Percentiles rank a stretch among this genome's conserved stretches.
phyloP scores from a whole-genome alignment of 2,888 invertebrate genomes.

The Lymantria monacha region DNA sequence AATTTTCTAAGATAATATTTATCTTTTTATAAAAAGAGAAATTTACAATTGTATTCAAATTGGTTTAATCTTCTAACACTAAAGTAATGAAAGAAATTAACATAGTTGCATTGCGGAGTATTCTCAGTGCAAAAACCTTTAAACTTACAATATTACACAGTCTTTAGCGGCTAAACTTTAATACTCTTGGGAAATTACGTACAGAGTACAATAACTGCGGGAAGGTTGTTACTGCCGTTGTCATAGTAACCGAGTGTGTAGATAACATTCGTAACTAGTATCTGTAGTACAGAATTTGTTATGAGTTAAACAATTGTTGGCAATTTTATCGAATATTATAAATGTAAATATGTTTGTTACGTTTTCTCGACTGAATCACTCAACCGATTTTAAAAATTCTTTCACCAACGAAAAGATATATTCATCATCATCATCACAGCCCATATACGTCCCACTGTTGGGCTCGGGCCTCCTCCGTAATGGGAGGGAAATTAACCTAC shows the following conservation, averaged over 20 bases:
- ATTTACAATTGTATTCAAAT: too few species aligned
- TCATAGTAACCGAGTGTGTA: conserved; percentile 14
- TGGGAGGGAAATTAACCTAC: too few species aligned
- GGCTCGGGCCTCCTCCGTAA: too few species aligned
- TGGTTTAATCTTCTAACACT: not conserved
- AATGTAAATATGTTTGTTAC: too few species aligned
- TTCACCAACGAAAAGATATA: too few species aligned
- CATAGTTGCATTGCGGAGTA: not conserved
- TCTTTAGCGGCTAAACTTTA: conserved; percentile 4
- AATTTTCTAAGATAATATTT: too few species aligned
- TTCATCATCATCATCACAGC: too few species aligned
- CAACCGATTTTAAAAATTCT: too few species aligned
- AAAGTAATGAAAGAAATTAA: not conserved
- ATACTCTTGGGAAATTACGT: conserved; percentile 27
- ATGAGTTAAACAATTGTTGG: not conserved
- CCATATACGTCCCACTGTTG: too few species aligned
- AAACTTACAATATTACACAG: not conserved
- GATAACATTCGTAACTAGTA: not conserved
- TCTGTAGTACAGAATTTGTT: not conserved
- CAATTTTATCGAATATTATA: too few species aligned
- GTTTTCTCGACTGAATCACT: too few species aligned
- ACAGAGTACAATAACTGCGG: conserved; percentile 19
- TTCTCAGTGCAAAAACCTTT: not conserved
- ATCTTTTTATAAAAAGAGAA: too few species aligned
- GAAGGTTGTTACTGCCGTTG: conserved; percentile 20